Evolutionary conservation across 2,888 invertebrate species (phyloP), one percentile per base, ranked within the genome.

Genomic region (Allophyes oxyacanthae): DNA sequence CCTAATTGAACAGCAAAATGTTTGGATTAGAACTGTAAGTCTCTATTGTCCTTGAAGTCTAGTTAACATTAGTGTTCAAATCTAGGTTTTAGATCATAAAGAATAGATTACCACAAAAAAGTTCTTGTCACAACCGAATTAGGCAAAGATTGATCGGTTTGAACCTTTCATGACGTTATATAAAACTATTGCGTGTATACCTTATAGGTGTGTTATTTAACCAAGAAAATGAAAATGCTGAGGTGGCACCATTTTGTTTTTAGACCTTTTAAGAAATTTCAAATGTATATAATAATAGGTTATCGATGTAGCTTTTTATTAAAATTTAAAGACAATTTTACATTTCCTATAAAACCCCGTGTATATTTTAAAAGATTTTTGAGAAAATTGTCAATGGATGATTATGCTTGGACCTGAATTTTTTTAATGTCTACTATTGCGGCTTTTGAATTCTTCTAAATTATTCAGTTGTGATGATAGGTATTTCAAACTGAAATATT

Each of bases 21-120:
- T 70, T 73, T 60, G 59, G 38, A 48, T 37, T 1, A 2, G 50
- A 63, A 44, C 34, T 58, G 50, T 37, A 9, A 43, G 28, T 30
- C 44, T 55, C 46, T 57, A 52, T 15, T 72, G 49, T 62, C 63
- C 53, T 64, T 62, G 50, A 56, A 70, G 44, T 72, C 26, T 59
- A 75, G 46, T 28, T 74, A 76, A 45, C 71, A 54, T 59, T 74
- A 77, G 67, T 60, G 66, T 76, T 76, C 59, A 70, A 58, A 57
- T 55, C 20, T 75, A 76, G 67, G 50, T 58, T 53, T 58, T 63
- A 73, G 67, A 60, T 65, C 37, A 57, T 72, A 58, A 59, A 66
- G 40, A 30, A 62, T 70, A 66, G 73, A 56, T 60, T 66, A 63
- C 37, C 49, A 42, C 34, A 44, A 53, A 61, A 40, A 59, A 48